Evolutionary conservation across 2,113 vertebrate genomes (phyloP), one percentile per base, ranked within the genome.

Genomic region (Podilymbus podiceps): DNA sequence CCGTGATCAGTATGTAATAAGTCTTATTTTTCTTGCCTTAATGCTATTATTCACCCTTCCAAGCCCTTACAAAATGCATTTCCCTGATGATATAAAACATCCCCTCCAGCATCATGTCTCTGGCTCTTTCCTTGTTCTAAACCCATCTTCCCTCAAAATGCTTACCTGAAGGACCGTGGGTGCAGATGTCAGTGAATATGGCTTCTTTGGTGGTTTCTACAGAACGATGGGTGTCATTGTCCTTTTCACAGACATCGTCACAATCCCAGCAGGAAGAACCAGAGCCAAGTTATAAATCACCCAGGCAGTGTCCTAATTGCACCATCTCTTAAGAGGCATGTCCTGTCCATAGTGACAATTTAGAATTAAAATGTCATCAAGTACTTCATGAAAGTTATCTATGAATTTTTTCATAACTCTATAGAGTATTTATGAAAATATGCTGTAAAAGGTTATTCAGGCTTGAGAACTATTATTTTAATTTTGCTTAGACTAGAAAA

Each of bases 351-450:
- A 84, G 77, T 87, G 80, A 81, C 80, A 89, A 21, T 20, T 72
- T 60, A 64, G 76, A 52, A 96, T 89, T 95, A 93, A 81, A 92
- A 85, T 87, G 89, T 91, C 89, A 91, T 69, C 89, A 91, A 85
- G 73, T 87, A 64, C 73, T 94, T 93, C 33, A 93, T 58, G 62
- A 68, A 95, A 94, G 74, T 68, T 95, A 82, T 82, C 87, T 82
- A 44, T 64, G 52, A 89, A 72, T 89, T 87, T 46, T 87, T 92
- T 95, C 62, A 23, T 78, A 91, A 89, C 33, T 85, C 66, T 5
- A 0, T 31, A 44, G 33, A 83, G 75, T 67, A 73, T 79, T 88
- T 85, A 75, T 42, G 74, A 78, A 94, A 92, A 63, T 68, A 78
- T 22, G 25, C 50, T 85, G 44, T 72, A 66, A 90, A 91, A 52